Conservation (phyloP, 2,113 vertebrate genomes). For the Gallinago media region DNA sequence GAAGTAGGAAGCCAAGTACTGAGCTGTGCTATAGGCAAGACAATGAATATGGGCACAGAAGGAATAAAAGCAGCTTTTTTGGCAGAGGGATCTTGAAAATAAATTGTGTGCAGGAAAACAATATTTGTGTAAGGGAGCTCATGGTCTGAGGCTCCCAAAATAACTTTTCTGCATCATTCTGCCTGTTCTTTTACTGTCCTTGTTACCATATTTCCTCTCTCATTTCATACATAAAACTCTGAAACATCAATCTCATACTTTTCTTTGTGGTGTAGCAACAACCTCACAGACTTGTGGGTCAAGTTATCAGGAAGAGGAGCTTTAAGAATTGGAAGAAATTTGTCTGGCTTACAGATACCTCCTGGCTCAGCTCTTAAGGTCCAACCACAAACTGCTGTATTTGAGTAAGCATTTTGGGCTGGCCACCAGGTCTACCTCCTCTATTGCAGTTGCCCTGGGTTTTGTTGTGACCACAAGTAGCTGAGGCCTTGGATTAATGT, state of each 20-base stretch:
- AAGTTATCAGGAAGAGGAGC: not conserved
- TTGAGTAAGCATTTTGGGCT: not conserved
- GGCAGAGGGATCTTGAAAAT: not conserved
- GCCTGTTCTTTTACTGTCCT: not conserved
- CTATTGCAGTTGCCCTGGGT: not conserved
- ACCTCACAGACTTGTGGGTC: not conserved
- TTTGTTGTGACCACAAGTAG: conserved; percentile 17
- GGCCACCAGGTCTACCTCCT: not conserved
- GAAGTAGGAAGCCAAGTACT: not conserved
- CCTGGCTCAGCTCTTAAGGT: not conserved
- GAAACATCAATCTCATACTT: not conserved
- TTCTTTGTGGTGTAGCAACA: not conserved
- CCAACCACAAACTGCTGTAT: not conserved
- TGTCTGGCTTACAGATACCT: not conserved
- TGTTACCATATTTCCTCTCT: not conserved
- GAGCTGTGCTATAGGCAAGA: not conserved
- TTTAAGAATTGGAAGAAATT: not conserved
- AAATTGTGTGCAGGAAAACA: not conserved
- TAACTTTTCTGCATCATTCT: not conserved
- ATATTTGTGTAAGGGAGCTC: not conserved
- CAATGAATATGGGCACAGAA: not conserved
- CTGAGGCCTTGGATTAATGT: not conserved
- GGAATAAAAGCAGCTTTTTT: not conserved
- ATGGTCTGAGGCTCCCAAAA: not conserved
- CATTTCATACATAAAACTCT: not conserved